These are phyloP conservation scores for Enteromius thamalakanensis DNA, from an alignment of 2,797 vertebrate genomes.

Conservation along the genomic window DNA sequence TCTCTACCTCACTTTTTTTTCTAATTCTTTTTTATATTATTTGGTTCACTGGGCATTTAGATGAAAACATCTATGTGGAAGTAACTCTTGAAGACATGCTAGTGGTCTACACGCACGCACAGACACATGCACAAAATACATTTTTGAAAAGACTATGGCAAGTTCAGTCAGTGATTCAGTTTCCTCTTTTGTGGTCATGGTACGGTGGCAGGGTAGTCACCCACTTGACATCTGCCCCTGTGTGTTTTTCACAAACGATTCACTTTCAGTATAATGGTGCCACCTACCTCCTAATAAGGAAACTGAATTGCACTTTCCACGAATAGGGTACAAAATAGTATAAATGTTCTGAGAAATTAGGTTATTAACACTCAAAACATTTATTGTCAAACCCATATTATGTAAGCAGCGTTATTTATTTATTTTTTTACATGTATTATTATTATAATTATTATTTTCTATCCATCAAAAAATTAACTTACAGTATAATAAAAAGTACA, in stretches of 20 bases:
- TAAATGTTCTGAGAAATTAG: not conserved
- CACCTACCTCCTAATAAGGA: slow-evolving; percentile 23
- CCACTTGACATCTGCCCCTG: slow-evolving; percentile 31
- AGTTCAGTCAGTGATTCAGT: slow-evolving; percentile 18
- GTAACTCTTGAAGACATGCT: slow-evolving; percentile 22
- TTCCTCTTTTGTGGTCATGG: not conserved
- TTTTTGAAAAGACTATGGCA: slow-evolving; percentile 8
- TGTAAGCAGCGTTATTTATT: not conserved
- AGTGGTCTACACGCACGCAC: not conserved
- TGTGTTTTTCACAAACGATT: not conserved
- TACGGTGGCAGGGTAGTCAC: not conserved
- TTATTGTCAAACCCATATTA: not conserved
- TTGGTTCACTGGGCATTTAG: slow-evolving; percentile 37
- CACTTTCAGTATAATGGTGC: slow-evolving; percentile 30
- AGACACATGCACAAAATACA: not conserved
- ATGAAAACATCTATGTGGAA: slow-evolving; percentile 43
- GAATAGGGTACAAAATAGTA: not conserved
- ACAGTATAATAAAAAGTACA: not conserved
- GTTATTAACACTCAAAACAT: not conserved
- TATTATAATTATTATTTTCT: not conserved
- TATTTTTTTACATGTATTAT: not conserved
- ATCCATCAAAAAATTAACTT: not conserved
- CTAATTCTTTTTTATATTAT: slow-evolving; percentile 42
- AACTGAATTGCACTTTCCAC: slow-evolving; percentile 7
- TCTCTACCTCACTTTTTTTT: slow-evolving; percentile 1